Conservation (phyloP, 2,113 vertebrate genomes). For the Sylvietta virens region DNA sequence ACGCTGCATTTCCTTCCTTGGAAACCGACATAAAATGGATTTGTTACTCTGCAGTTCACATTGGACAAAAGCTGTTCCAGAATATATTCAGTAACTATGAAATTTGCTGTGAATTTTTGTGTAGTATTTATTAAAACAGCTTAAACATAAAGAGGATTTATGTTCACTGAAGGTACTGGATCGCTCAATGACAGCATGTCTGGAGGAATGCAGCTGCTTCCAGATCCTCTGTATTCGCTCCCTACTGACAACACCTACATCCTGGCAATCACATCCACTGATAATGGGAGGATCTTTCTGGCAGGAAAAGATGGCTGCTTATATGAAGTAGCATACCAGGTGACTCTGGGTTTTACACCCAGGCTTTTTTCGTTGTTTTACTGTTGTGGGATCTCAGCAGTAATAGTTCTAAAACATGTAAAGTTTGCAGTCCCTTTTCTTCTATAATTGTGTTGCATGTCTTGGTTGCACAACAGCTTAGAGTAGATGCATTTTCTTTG, state of each 20-base stretch:
- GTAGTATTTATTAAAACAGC: background rate
- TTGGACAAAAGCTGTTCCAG: background rate
- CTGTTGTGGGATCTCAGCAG: background rate
- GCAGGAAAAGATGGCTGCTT: constrained; percentile 96
- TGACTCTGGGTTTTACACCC: constrained; percentile 6
- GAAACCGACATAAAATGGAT: background rate
- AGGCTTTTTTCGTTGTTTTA: background rate
- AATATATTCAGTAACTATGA: background rate
- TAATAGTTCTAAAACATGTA: background rate
- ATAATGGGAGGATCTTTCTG: constrained; percentile 91
- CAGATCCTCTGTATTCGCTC: constrained; percentile 93
- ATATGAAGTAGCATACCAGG: constrained; percentile 95
- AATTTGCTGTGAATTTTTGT: background rate
- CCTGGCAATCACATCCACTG: constrained; percentile 87
- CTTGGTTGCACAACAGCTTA: background rate
- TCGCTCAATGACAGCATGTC: constrained; percentile 91
- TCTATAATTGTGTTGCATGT: background rate
- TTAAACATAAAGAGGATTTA: background rate
- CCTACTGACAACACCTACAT: constrained; percentile 96
- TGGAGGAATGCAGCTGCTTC: constrained; percentile 92
- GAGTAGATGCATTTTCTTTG: background rate
- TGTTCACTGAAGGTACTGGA: constrained; percentile 51
- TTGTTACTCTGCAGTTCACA: background rate
- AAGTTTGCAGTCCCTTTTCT: background rate
- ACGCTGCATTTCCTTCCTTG: background rate